Evolutionary conservation across 1,140 invertebrate genomes (phyloP).

Genomic region (Gryllus bimaculatus): DNA sequence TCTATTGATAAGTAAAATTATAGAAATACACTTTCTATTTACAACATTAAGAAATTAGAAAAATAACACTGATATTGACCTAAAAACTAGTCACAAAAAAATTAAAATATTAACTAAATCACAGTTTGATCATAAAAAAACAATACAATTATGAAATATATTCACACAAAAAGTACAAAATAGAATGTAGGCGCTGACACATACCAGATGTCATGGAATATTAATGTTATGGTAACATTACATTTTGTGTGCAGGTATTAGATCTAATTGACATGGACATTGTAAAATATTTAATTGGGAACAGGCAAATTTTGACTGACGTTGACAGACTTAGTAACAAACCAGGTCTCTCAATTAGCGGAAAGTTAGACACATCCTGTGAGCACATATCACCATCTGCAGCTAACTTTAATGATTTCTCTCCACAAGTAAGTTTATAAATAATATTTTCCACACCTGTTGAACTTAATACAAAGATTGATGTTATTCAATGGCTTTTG

Average conservation of each 20-base stretch:
- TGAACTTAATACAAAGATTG: neutral
- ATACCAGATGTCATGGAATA: neutral
- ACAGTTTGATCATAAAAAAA: no score
- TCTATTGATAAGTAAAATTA: no score
- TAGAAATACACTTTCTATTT: no score
- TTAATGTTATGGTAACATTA: neutral
- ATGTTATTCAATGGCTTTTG: neutral
- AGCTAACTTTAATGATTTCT: neutral
- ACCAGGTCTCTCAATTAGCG: slow-evolving; percentile 33
- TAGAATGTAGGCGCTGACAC: no score
- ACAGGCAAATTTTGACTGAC: slow-evolving; percentile 35
- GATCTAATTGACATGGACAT: slow-evolving; percentile 31
- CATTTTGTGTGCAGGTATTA: slow-evolving; percentile 22
- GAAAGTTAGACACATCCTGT: slow-evolving; percentile 6
- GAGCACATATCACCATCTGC: neutral
- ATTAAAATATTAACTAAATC: no score
- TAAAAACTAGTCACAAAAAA: no score
- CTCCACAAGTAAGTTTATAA: neutral
- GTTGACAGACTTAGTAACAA: slow-evolving; percentile 36
- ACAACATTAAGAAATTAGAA: no score
- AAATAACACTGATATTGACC: no score
- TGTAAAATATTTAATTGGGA: slow-evolving; percentile 30
- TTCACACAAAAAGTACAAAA: no score
- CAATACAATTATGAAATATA: no score
- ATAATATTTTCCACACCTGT: neutral